A percentile compares a stretch with the other conserved stretches of the same genome.
Conservation (phyloP, 2,113 vertebrate genomes). For the human (Homo sapiens) region DNA sequence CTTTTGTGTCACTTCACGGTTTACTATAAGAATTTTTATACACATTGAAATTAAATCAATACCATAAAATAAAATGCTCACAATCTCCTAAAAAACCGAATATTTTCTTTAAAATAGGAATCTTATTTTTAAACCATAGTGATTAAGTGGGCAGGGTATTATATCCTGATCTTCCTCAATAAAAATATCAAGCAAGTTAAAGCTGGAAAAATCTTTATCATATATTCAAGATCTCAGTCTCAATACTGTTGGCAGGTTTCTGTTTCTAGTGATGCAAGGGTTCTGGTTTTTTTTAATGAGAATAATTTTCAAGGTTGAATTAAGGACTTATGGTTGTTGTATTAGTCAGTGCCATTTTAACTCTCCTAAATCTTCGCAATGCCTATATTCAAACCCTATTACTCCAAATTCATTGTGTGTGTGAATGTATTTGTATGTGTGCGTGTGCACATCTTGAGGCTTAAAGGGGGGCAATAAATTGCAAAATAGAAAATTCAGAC, state of each 20-base stretch:
- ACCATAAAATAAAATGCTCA: conserved; percentile 18
- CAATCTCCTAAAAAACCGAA: background rate
- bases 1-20: background rate
- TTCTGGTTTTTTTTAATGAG: background rate
- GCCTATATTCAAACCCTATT: background rate
- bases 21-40: conserved; percentile 6
- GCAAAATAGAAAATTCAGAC: conserved; percentile 8
- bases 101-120: conserved; percentile 36
- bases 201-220: background rate
- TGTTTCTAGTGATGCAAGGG: background rate
- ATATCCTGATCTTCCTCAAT: background rate
- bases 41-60: conserved; percentile 35
- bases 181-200: conserved; percentile 46
- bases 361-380: background rate
- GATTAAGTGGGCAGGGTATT: background rate
- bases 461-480: background rate
- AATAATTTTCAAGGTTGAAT: conserved; percentile 34
- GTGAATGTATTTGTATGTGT: background rate
- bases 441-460: too few species aligned
- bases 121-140: background rate
- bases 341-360: background rate
- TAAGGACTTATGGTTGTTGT: background rate
- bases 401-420: background rate
- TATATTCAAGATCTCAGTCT: background rate
- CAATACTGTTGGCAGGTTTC: background rate